Base-by-base conservation (phyloP, 1,140 invertebrate species). In the Pteromalus puparum region DNA sequence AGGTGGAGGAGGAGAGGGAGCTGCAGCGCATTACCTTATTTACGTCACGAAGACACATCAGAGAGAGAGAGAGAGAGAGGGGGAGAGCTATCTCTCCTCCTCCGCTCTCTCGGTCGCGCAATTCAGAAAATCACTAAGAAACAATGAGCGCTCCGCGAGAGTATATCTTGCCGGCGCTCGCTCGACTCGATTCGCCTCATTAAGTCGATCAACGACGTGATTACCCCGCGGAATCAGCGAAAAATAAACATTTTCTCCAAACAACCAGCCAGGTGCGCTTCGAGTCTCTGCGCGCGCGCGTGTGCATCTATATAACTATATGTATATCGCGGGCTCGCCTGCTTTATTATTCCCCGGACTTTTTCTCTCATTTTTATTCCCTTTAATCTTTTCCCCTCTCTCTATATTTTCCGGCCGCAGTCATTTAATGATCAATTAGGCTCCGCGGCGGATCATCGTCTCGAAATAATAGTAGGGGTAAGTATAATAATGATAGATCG, bases 51-150 rank as follows among this genome's bases (percentile, higher is more conserved):
- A 91, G 90, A 91, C 90, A 90, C 34, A 82, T 65, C 46, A 75
- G 80, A n/a, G 26, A 65, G 30, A 42, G 67, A 53, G 48, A 53
- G 48, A 53, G 48, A 53, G 48, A 53, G 48, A 2, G 48, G 12
- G 48, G 12, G 48, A 53, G 48, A 53, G 48, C 46, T 76, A 42
- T 76, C 46, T 76, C 76, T 89, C 85, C 76, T 86, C 81, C 28
- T 78, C 84, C 87, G 86, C 82, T 85, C 86, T 77, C 87, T 87
- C 86, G 87, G 87, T 87, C 87, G 81, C 81, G 90, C 87, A 91
- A 91, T 91, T 91, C 89, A 90, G 90, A 91, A 91, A 91, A 91
- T 91, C 90, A 91, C 90, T 91, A 90, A 91, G 90, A 91, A 90
- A 90, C 90, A 91, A 91, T 90, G 90, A 91, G 88, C 86, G 12